Evolutionary conservation across 2,888 invertebrate genomes (phyloP).

Genomic region (Plemyria rubiginata): DNA sequence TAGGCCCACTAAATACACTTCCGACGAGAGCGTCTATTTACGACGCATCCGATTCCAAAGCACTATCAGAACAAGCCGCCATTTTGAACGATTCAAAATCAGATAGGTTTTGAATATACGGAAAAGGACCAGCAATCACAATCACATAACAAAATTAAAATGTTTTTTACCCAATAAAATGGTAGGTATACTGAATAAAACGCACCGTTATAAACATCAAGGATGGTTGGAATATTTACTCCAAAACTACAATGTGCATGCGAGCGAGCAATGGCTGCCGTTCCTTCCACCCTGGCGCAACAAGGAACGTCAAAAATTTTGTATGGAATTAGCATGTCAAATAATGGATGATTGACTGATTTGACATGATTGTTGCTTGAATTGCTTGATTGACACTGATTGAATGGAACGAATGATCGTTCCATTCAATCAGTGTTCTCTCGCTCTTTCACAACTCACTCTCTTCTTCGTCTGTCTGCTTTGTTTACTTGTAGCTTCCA

Average conservation of each 20-base stretch:
- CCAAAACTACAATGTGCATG: conserved; percentile 28
- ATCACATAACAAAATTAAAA: background rate
- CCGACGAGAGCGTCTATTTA: conserved; percentile 76
- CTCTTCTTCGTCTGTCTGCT: no score
- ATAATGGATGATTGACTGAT: no score
- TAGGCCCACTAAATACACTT: conserved; percentile 70
- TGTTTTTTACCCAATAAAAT: background rate
- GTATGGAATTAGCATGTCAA: no score
- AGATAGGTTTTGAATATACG: conserved; percentile 24
- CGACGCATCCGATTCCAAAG: conserved; percentile 70
- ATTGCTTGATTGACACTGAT: no score
- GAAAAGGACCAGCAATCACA: background rate
- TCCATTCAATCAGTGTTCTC: no score
- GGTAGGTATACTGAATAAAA: background rate
- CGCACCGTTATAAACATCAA: background rate
- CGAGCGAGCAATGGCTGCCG: conserved; percentile 13
- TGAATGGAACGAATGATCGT: no score
- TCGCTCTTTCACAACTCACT: no score
- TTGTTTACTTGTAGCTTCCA: no score
- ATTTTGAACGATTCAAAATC: conserved; percentile 65
- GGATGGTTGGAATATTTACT: conserved; percentile 8
- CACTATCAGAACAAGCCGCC: conserved; percentile 63
- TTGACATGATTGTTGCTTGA: no score
- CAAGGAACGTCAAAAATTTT: no score
- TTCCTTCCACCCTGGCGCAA: no score